Evolutionary conservation across 2,888 invertebrate genomes (phyloP).

Genomic region (Gari tellinella): DNA sequence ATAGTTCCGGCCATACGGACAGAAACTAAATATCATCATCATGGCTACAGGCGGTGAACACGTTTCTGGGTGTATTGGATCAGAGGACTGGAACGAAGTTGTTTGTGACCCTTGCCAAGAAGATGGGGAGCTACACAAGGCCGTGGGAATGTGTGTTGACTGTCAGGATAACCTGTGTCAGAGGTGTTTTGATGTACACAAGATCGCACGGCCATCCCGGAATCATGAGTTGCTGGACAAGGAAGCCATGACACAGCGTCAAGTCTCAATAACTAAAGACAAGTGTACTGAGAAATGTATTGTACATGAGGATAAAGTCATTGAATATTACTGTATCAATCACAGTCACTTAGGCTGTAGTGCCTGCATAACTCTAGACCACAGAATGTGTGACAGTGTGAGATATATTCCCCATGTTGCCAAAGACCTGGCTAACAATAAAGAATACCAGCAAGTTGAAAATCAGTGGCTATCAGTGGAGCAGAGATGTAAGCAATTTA

Average conservation of each 20-base stretch:
- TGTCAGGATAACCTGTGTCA: conserved; percentile 11
- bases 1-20: too few species aligned
- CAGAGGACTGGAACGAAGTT: background rate
- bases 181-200: conserved; percentile 4
- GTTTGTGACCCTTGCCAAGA: conserved; percentile 1
- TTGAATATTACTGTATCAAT: conserved; percentile 12
- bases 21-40: too few species aligned
- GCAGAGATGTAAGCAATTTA: too few species aligned
- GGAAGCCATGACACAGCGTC: background rate
- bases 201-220: background rate
- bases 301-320: conserved; percentile 2
- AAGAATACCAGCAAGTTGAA: background rate
- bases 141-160: conserved; percentile 8
- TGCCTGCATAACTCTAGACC: conserved; percentile 13
- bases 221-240: conserved; percentile 2
- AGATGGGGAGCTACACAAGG: background rate
- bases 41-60: too few species aligned
- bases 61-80: too few species aligned
- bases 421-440: background rate
- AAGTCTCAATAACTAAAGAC: background rate
- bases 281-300: conserved; percentile 3
- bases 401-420: conserved; percentile 11
- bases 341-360: conserved; percentile 12
- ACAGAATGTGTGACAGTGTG: conserved; percentile 6
- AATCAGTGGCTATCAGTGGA: too few species aligned